Evolutionary conservation across 2,113 vertebrate species (phyloP).

Genomic region (Alligator mississippiensis): DNA sequence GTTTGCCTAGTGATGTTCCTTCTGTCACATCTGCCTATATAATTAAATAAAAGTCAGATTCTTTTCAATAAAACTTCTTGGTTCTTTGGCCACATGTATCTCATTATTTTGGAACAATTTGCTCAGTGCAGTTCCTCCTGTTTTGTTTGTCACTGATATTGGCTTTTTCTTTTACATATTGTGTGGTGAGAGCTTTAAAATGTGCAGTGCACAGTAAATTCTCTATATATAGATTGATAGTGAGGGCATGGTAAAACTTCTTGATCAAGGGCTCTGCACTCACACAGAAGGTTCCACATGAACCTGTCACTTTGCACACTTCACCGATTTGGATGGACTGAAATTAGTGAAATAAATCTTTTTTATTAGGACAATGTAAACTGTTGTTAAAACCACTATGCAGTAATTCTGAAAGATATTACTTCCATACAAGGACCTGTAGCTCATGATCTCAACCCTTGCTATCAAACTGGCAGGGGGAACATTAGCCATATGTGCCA

Average conservation of each 20-base stretch:
- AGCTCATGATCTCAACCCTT: not conserved
- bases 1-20: conserved; percentile 20
- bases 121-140: conserved; percentile 10
- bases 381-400: not conserved
- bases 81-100: not conserved
- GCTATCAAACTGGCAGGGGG: not conserved
- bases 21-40: not conserved
- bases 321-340: conserved; percentile 25
- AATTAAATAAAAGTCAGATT: conserved; percentile 11
- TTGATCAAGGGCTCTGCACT: conserved; percentile 18
- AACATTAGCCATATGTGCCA: not conserved
- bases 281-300: conserved; percentile 30
- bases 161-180: conserved; percentile 29
- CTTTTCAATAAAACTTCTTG: not conserved
- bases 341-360: not conserved
- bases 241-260: conserved; percentile 18
- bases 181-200: not conserved
- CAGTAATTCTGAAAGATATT: not conserved
- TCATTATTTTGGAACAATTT: conserved; percentile 38
- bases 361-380: not conserved
- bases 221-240: not conserved
- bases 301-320: conserved; percentile 9
- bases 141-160: conserved; percentile 29
- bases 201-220: conserved; percentile 9
- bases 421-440: not conserved